A percentile compares a stretch with the other conserved stretches of the same genome.
These are phyloP conservation scores for Thamnophis sirtalis DNA, from an alignment of 2,113 vertebrate species.

Conservation along the genomic window DNA sequence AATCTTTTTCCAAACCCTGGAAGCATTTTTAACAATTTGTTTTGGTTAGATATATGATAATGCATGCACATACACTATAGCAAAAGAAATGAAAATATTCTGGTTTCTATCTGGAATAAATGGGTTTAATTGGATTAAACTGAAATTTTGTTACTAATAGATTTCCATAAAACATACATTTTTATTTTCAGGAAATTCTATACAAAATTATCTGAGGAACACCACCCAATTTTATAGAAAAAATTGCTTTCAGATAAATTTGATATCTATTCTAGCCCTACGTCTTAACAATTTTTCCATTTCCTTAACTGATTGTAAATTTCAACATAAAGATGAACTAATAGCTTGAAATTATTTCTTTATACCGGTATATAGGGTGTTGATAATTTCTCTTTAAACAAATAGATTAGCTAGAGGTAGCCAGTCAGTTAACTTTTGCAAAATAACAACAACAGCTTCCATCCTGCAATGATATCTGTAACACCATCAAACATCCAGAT, in stretches of 20 bases:
- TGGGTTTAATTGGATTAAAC: background rate
- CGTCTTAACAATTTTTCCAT: background rate
- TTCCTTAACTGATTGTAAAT: background rate
- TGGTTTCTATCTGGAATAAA: background rate
- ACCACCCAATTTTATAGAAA: background rate
- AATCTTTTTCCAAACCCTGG: background rate
- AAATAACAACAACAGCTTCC: too few species aligned
- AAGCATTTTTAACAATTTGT: background rate
- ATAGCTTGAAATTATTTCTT: background rate
- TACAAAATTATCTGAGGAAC: background rate
- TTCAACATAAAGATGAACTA: background rate
- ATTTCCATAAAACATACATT: background rate
- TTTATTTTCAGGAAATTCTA: background rate
- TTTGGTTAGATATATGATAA: background rate
- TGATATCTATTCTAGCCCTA: background rate
- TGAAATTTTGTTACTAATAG: background rate
- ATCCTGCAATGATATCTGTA: too few species aligned
- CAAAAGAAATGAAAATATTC: background rate
- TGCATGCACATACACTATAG: background rate
- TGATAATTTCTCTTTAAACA: background rate
- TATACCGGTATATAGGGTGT: background rate
- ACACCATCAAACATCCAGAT: too few species aligned
- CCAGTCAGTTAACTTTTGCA: background rate
- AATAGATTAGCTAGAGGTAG: background rate
- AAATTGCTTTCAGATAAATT: background rate